phyloP scores from a whole-genome alignment of 1,140 invertebrate genomes.

The Hetaerina americana region DNA sequence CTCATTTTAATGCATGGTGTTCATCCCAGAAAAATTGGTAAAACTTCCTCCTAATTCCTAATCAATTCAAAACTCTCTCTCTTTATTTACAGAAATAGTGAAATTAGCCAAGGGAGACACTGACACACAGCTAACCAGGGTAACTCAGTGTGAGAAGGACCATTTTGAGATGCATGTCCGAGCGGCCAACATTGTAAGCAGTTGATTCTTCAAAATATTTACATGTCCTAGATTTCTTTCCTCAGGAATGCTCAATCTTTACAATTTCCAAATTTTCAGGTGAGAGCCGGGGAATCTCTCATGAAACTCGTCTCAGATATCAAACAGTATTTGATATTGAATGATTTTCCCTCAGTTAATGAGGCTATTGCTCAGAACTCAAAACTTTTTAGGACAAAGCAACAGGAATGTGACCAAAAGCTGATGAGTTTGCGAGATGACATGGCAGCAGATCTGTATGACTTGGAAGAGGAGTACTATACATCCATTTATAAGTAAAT shows the following conservation, averaged over 20 bases:
- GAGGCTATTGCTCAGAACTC: constrained; percentile 88
- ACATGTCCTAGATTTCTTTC: too few species aligned
- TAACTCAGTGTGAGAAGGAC: constrained; percentile 87
- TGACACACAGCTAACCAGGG: constrained; percentile 67
- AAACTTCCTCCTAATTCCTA: too few species aligned
- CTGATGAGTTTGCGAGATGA: constrained; percentile 83
- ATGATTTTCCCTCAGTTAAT: constrained; percentile 94
- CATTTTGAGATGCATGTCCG: constrained; percentile 94
- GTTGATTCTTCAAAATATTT: too few species aligned
- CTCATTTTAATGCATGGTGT: too few species aligned
- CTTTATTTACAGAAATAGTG: constrained; percentile 78
- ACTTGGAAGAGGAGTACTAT: constrained; percentile 96
- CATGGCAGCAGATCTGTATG: constrained; percentile 88
- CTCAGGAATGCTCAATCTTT: too few species aligned
- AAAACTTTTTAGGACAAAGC: constrained; percentile 74
- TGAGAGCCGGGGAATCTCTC: constrained; percentile 84
- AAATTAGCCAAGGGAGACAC: constrained; percentile 87
- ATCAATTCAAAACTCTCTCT: too few species aligned
- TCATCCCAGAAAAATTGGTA: too few species aligned
- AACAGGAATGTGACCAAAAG: constrained; percentile 87
- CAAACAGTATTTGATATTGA: constrained; percentile 91
- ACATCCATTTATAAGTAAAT: constrained; percentile 78
- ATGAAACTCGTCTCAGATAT: constrained; percentile 95
- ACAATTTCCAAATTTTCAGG: constrained; percentile 23
- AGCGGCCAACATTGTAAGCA: constrained; percentile 76